Evolutionary conservation across 2,888 invertebrate species (phyloP).

Genomic region (Cecidostiba fungosa): DNA sequence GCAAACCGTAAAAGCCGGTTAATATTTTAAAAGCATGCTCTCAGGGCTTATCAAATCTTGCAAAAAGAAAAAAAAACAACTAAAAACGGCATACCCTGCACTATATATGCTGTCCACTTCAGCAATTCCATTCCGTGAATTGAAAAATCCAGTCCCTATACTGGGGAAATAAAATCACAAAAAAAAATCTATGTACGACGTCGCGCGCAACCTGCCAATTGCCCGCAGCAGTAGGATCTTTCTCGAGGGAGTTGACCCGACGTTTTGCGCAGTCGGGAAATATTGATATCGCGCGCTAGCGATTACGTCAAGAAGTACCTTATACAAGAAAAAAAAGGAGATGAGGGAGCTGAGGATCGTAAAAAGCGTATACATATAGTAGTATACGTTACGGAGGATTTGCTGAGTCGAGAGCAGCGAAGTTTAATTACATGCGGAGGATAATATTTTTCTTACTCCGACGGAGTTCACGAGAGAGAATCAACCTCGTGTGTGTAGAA

Average conservation of each 20-base stretch:
- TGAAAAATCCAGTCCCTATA: slow-evolving; percentile 1
- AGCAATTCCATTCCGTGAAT: slow-evolving; percentile 1
- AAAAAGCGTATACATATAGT: background rate
- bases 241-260: slow-evolving; percentile 72
- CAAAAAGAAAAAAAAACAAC: background rate
- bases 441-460: slow-evolving; percentile 47
- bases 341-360: background rate
- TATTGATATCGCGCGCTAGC: slow-evolving; percentile 70
- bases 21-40: slow-evolving; percentile 11
- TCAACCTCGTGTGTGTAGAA: background rate
- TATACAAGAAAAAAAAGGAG: slow-evolving; percentile 20
- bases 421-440: slow-evolving; percentile 57
- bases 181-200: background rate
- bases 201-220: slow-evolving; percentile 14
- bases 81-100: background rate
- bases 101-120: background rate
- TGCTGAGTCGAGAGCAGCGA: background rate
- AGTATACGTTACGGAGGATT: background rate
- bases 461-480: background rate
- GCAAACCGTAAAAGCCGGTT: background rate
- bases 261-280: slow-evolving; percentile 71
- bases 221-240: slow-evolving; percentile 45
- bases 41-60: background rate
- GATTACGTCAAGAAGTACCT: slow-evolving; percentile 52
- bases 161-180: background rate